Percentiles rank a stretch among this genome's conserved stretches.
Evolutionary conservation across 2,113 vertebrate species (phyloP).

Genomic region (Phoxinus phoxinus): DNA sequence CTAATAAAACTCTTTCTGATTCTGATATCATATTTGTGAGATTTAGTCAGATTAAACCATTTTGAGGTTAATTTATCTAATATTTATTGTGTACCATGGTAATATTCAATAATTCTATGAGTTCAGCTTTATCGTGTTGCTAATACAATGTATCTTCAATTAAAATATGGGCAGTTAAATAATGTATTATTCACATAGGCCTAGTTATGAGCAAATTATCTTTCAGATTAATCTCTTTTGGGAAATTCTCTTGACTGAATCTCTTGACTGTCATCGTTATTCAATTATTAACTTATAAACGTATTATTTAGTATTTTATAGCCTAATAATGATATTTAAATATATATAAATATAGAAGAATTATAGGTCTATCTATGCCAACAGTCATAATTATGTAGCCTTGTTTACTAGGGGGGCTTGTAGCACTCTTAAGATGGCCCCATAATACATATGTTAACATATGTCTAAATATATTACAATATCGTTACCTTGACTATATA

Average conservation of each 20-base stretch:
- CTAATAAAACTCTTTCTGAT: too few species aligned
- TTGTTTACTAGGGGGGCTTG: too few species aligned
- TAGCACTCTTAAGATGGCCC: too few species aligned
- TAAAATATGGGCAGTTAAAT: not conserved
- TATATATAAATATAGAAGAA: not conserved
- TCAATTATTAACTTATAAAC: not conserved
- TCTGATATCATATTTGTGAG: not conserved
- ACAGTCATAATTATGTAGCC: too few species aligned
- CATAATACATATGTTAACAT: too few species aligned
- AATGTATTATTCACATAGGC: not conserved
- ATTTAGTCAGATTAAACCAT: not conserved
- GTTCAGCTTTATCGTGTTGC: not conserved
- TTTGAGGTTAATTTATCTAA: not conserved
- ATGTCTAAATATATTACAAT: too few species aligned
- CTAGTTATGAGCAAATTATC: not conserved
- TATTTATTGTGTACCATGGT: too few species aligned
- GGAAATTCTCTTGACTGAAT: too few species aligned
- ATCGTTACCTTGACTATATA: too few species aligned
- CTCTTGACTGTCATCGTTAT: not conserved
- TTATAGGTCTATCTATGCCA: not conserved
- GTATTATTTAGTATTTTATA: not conserved
- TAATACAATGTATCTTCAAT: not conserved
- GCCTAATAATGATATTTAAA: not conserved
- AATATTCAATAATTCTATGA: too few species aligned
- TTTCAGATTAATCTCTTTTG: not conserved